phyloP scores from a whole-genome alignment of 2,888 invertebrate species.

The Phortica magna region DNA sequence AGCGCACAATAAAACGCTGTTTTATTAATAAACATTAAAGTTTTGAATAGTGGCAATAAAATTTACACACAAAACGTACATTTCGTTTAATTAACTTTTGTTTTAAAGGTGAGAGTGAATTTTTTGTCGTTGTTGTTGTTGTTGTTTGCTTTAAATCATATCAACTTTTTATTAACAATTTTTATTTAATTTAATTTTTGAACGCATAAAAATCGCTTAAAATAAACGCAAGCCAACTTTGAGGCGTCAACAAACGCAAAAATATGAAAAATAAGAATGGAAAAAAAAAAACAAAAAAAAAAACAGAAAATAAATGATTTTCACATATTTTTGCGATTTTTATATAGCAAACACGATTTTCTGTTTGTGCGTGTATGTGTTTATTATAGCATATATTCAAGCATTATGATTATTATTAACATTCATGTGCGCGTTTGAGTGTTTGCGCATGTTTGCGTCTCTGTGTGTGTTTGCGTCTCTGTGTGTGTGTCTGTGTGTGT shows the following conservation, averaged over 20 bases:
- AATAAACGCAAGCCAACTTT: neutral
- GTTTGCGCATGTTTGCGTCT: neutral
- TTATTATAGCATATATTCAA: constrained; percentile 23
- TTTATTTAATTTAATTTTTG: neutral
- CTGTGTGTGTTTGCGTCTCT: neutral
- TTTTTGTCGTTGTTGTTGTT: no score
- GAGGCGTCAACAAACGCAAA: neutral
- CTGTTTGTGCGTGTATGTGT: constrained; percentile 2
- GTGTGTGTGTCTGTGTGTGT: neutral
- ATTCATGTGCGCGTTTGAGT: neutral
- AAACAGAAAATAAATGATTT: neutral
- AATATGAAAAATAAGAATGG: no score
- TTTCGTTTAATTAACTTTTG: no score
- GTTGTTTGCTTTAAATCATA: neutral
- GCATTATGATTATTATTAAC: constrained; percentile 29
- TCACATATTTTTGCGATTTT: constrained; percentile 13
- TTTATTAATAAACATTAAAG: no score
- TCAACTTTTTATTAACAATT: neutral
- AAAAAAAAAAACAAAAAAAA: no score
- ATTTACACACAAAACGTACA: no score
- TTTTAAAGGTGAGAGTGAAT: no score
- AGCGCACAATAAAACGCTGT: no score
- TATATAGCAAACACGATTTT: neutral
- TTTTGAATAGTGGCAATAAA: no score
- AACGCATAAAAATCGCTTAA: neutral